Base-by-base conservation (phyloP, 2,113 vertebrate species). In the Rhegmatorhina hoffmannsi region DNA sequence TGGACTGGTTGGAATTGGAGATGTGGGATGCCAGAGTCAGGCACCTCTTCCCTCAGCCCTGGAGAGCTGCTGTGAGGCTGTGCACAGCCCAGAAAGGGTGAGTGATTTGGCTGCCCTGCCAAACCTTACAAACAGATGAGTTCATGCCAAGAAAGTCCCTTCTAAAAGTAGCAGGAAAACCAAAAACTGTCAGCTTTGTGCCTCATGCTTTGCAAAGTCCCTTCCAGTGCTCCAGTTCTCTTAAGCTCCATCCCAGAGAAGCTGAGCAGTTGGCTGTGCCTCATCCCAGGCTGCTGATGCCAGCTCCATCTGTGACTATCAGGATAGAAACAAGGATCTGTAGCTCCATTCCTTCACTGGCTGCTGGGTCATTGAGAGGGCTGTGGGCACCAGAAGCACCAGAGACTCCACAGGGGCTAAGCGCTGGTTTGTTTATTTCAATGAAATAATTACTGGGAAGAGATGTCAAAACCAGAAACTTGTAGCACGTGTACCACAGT, bases 51-150 rank as follows among this genome's bases (percentile, higher is more conserved):
- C 72, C 52, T 60, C 0, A 0, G 34, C 34, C 31, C 74, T 64
- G 69, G 38, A 2, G 11, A 31, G 8, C 44, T 11, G 38, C 21
- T 10, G 69, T 33, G 53, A 85, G 77, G 56, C 43, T 21, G 20
- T 0, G 0, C 5, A 12, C 49, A 75, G 60, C 90, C 69, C 66
- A 59, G 2, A 0, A 7, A 0, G 38, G 47, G 52, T 5, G 50
- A 75, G 60, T 1, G 2, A 8, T 47, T 56, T 31, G 53, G 34
- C 78, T 52, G 38, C 44, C 53, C 75, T 59, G 60, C 60, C 43
- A 20, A 75, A 21, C 60, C 64, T 38, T 11, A 44, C 58, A 49
- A 64, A 83, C 47, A 79, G 29, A 87, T 40, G 69, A 91, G 49
- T 20, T 91, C 66, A 31, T 56, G 10, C 38, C 62, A 72, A 52